Evolutionary conservation across 2,888 invertebrate species (phyloP).

Genomic region (Leucophenga montana): DNA sequence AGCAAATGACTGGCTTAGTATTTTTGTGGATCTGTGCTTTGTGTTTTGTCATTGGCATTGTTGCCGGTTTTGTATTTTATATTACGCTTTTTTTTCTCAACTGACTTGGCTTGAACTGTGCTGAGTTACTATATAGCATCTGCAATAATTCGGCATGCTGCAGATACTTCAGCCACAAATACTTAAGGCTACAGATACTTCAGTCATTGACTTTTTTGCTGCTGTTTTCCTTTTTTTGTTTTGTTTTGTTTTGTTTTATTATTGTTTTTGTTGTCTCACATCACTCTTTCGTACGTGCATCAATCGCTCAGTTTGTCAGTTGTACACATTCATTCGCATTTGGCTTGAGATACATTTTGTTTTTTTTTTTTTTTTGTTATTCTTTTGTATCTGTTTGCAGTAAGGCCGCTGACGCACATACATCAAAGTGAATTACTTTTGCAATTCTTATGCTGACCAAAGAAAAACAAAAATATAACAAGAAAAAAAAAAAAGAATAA

Average conservation of each 20-base stretch:
- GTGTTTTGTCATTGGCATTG: slow-evolving; percentile 55
- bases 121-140: too few species aligned
- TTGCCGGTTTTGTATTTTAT: slow-evolving; percentile 29
- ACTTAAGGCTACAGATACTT: too few species aligned
- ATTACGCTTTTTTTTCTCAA: too few species aligned
- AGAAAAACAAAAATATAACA: too few species aligned
- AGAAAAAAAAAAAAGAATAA: too few species aligned
- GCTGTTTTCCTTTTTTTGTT: not conserved
- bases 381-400: not conserved
- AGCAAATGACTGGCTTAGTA: slow-evolving; percentile 26
- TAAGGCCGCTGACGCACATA: slow-evolving; percentile 26
- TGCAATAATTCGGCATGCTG: too few species aligned
- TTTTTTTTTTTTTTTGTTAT: slow-evolving; percentile 19
- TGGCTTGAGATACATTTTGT: not conserved
- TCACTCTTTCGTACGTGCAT: too few species aligned
- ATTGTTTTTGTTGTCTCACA: not conserved
- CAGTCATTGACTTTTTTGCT: too few species aligned
- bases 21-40: slow-evolving; percentile 5
- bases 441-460: slow-evolving; percentile 26
- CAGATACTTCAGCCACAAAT: too few species aligned
- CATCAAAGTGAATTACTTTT: slow-evolving; percentile 39
- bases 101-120: too few species aligned
- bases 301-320: too few species aligned
- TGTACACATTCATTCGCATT: not conserved
- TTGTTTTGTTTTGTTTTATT: not conserved